Evolutionary conservation across 92 coral and sea anemone genomes (phyloP), one percentile per base, ranked within the genome.

Genomic region (Plumapathes pennacea): DNA sequence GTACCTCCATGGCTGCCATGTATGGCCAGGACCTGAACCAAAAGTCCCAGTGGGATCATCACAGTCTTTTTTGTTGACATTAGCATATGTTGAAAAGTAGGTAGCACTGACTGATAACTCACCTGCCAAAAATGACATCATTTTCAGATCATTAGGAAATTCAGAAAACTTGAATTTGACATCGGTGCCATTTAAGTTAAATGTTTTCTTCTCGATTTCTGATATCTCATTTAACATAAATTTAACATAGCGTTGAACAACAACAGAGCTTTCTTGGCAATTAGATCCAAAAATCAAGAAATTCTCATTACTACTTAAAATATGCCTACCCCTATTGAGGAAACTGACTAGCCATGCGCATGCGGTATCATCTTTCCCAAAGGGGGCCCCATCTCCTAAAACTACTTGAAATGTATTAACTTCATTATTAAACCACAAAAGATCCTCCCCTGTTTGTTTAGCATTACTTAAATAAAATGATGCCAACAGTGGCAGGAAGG

Each of bases 311-410:
- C 84, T 86, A 62, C 81, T 80, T 54, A 86, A 86, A 25, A 75
- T 66, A 57, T 81, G 75, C 34, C 70, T 78, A 21, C 83, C 83
- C 31, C 78, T 67, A 59, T 86, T 86, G 27, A 86, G 77, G 57
- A 86, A 81, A 43, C 85, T 81, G n/a, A 80, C 81, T 38, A 86
- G 76, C 77, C 73, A 74, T 17, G 77, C 45, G 56, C 62, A 84
- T 4, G 90, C 82, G 41, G 71, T 78, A 37, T 72, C 66, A 41
- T 84, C 82, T 66, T 84, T 84, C 13, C 85, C 85, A 40, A 84
- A 84, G 22, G 74, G 83, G 64, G 83, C 78, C 27, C 86, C 77
- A 20, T 76, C 80, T 46, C 85, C 86, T n/a, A 75, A 80, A 17
- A 79, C 10, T 48, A 68, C 74, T 57, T 70, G 56, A 67, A 85